Evolutionary conservation across 1,140 invertebrate species (phyloP).

Genomic region (Eueides isabella): DNA sequence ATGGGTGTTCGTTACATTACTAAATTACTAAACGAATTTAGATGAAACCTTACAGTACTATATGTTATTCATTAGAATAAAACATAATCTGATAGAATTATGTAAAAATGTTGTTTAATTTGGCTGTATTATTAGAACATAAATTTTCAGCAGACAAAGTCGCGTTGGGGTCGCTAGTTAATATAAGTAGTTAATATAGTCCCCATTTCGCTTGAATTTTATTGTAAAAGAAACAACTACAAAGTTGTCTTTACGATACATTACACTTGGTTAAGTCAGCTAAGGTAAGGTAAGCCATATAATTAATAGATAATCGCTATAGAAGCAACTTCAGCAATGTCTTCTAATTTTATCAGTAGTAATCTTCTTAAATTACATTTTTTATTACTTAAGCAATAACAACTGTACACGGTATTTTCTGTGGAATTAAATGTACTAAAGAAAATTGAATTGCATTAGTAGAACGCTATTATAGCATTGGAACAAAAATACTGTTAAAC

Average conservation of each 20-base stretch:
- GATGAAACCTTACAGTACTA: no score
- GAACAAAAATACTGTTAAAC: neutral
- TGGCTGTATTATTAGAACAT: no score
- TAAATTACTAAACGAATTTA: no score
- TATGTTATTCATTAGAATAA: no score
- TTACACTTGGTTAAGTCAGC: neutral
- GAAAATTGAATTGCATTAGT: conserved; percentile 12
- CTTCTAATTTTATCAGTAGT: conserved; percentile 1
- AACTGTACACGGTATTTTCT: neutral
- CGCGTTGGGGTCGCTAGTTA: neutral
- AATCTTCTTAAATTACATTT: conserved; percentile 8
- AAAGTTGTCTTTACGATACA: conserved; percentile 10
- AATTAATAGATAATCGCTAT: conserved; percentile 15
- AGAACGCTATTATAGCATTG: conserved; percentile 1
- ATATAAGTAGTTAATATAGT: neutral
- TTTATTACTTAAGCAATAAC: conserved; percentile 2
- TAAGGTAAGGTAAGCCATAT: conserved; percentile 3
- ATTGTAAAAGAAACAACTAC: neutral
- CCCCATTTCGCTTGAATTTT: neutral
- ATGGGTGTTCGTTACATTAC: no score
- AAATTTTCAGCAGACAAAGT: no score
- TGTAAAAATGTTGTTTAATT: no score
- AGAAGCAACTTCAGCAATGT: conserved; percentile 2
- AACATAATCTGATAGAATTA: no score
- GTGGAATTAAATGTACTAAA: neutral